Evolutionary conservation across 2,888 invertebrate species (phyloP), one percentile per base, ranked within the genome.

Genomic region (Ichneumon xanthorius): DNA sequence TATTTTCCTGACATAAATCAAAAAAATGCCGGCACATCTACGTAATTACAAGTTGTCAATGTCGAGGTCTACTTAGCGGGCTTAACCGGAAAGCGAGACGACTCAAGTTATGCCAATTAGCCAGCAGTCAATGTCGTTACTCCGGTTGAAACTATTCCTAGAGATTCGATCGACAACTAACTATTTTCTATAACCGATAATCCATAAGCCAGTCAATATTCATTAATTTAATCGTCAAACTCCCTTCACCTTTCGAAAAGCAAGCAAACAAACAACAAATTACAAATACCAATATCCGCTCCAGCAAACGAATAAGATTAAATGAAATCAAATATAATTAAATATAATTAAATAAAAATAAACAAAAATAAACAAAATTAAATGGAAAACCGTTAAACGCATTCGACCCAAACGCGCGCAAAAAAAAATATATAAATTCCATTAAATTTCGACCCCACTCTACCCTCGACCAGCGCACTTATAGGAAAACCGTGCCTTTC

Each of bases 71-170:
- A 71, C 79, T 86, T 77, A 33, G 33, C 71, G 45, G 65, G 68
- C 83, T 87, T 77, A 85, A 85, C 72, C 61, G 80, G 37, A 78
- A 53, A 82, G 63, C 63, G 81, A 80, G 85, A 77, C 85, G 87
- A 85, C 73, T 79, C 73, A 82, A 78, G 67, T 86, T 84, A 80
- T 67, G 81, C 84, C 73, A 75, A 78, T 87, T 83, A 83, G 84
- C 22, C 5, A 19, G 22, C 55, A 40, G 7, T 72, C 37, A 50
- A 33, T 37, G 50, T 71, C 53, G 72, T 14, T 72, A 40, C 53
- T 4, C 53, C 72, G 55, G 72, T 37, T 72, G 40, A 40, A 33
- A 40, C 55, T 72, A 72, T 72, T 58, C 40, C 53, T 22, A 33
- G 72, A 55, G 14, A 37, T 19, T 72, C 22, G 19, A 22, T 19